Conservation (phyloP, 2,113 vertebrate genomes). For the Alosa alosa region DNA sequence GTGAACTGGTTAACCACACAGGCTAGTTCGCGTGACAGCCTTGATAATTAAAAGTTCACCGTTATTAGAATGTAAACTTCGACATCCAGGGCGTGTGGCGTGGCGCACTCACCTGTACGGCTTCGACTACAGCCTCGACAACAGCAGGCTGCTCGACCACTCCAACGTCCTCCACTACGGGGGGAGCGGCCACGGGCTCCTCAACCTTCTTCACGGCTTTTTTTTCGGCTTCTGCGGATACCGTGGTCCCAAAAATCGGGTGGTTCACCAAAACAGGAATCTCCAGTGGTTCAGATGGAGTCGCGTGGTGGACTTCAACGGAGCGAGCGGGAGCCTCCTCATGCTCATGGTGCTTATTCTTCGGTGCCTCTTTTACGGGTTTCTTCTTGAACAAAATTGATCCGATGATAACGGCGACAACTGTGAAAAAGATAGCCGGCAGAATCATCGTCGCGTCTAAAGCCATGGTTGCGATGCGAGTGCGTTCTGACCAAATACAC, state of each 20-base stretch:
- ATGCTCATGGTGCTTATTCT: conserved; percentile 24
- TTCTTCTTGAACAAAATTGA: conserved; percentile 52
- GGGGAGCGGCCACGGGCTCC: conserved; percentile 19
- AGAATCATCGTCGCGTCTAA: conserved; percentile 61
- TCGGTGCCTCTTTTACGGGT: conserved; percentile 31
- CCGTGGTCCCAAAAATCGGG: conserved; percentile 3
- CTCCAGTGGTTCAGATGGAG: not conserved
- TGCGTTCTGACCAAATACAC: not conserved
- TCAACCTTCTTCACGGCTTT: not conserved
- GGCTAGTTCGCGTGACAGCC: not conserved
- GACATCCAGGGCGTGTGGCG: not conserved
- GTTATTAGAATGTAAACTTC: not conserved
- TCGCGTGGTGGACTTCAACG: not conserved
- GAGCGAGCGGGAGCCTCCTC: not conserved
- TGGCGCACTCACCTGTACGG: conserved; percentile 39
- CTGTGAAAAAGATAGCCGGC: conserved; percentile 64
- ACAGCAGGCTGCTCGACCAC: conserved; percentile 40
- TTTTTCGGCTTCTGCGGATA: not conserved
- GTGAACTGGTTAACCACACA: not conserved
- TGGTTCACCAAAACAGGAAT: conserved; percentile 8
- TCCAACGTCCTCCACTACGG: conserved; percentile 46
- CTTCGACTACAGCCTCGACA: conserved; percentile 23
- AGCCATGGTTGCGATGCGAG: conserved; percentile 49
- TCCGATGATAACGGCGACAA: conserved; percentile 60
- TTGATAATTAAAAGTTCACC: not conserved